Evolutionary conservation across 2,888 invertebrate species (phyloP).

Genomic region (Ceratothoa steindachneri): DNA sequence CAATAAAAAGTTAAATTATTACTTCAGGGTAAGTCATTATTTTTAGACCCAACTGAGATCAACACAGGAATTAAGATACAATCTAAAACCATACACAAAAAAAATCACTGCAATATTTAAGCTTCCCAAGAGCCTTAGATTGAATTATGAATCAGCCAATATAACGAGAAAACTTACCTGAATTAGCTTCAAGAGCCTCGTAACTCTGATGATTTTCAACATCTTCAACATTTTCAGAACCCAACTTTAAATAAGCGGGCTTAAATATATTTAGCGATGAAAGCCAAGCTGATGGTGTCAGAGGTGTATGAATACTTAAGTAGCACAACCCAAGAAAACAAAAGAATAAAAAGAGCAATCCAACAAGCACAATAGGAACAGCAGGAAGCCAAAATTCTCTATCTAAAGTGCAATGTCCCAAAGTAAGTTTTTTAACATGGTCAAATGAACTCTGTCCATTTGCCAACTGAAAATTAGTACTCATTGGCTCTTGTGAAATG

Average conservation of each 20-base stretch:
- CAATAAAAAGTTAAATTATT: no score
- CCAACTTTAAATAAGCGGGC: no score
- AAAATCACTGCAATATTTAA: no score
- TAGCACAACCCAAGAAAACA: constrained; percentile 11
- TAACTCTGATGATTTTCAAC: no score
- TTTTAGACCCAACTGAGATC: no score
- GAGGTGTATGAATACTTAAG: constrained; percentile 10
- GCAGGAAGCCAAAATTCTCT: constrained; percentile 12
- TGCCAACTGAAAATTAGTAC: neutral
- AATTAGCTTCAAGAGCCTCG: no score
- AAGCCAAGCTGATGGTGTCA: neutral
- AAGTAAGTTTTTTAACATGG: neutral
- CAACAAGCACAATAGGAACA: constrained; percentile 4
- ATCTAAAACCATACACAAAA: no score
- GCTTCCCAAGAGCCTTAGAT: no score
- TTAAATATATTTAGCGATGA: neutral
- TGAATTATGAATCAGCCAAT: no score
- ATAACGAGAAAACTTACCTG: no score
- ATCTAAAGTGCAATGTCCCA: neutral
- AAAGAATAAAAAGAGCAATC: constrained; percentile 19
- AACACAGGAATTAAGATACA: no score
- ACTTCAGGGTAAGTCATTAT: no score
- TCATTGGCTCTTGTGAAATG: neutral
- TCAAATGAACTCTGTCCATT: neutral
- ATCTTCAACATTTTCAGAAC: neutral